A percentile compares a stretch with the other conserved stretches of the same genome.
phyloP scores from a whole-genome alignment of 2,113 vertebrate genomes.

The Casuarius casuarius region DNA sequence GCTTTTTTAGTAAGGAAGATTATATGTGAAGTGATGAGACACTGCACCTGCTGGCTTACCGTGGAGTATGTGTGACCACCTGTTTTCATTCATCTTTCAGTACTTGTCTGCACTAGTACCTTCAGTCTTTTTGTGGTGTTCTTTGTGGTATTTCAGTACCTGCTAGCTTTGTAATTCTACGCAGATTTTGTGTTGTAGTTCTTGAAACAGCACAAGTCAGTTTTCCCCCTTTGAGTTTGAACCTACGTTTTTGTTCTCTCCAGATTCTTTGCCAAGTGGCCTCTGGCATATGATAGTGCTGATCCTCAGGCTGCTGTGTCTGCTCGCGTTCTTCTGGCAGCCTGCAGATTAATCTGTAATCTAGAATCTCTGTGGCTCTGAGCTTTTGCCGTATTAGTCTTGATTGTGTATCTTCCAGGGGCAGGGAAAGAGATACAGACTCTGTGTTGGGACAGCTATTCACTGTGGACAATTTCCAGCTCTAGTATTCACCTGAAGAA shows the following conservation, averaged over 20 bases:
- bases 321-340: background rate
- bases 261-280: background rate
- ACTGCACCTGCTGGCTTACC: too few species aligned
- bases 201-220: background rate
- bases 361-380: background rate
- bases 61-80: too few species aligned
- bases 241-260: background rate
- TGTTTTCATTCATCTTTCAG: too few species aligned
- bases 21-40: too few species aligned
- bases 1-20: too few species aligned
- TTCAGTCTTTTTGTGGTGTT: too few species aligned
- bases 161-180: background rate
- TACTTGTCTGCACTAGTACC: too few species aligned
- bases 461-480: background rate
- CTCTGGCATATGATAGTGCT: background rate
- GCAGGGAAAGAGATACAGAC: too few species aligned
- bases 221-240: background rate
- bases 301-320: background rate
- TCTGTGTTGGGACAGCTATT: background rate
- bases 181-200: background rate
- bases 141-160: too few species aligned
- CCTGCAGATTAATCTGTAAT: background rate
- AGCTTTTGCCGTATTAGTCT: background rate
- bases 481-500: background rate
- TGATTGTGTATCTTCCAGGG: background rate